A percentile compares a stretch with the other conserved stretches of the same genome.
Conservation (phyloP, 2,113 vertebrate genomes). For the Anarrhichthys ocellatus region DNA sequence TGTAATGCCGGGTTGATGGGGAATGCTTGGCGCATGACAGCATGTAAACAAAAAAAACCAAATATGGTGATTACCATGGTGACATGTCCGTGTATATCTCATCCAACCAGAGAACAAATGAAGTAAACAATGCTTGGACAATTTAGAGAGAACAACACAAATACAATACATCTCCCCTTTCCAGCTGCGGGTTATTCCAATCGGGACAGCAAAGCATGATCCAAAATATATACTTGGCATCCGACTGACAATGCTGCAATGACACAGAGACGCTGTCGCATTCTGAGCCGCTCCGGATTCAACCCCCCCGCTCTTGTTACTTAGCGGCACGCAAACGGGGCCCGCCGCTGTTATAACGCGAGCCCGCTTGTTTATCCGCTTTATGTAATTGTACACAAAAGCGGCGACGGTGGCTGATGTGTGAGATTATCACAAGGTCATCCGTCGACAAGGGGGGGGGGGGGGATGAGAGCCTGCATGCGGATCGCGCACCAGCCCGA, state of each 20-base stretch:
- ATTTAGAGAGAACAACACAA: slow-evolving; percentile 16
- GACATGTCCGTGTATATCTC: slow-evolving; percentile 66
- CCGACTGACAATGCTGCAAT: slow-evolving; percentile 41
- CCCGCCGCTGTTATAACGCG: slow-evolving; percentile 43
- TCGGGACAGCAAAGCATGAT: slow-evolving; percentile 43
- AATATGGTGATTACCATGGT: slow-evolving; percentile 80
- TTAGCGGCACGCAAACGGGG: slow-evolving; percentile 1
- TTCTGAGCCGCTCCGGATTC: neutral
- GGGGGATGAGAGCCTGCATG: slow-evolving; percentile 63
- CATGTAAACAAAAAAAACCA: slow-evolving; percentile 84
- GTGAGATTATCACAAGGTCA: slow-evolving; percentile 84
- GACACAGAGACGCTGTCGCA: slow-evolving; percentile 60
- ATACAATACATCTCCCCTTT: neutral
- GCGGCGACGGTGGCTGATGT: slow-evolving; percentile 71
- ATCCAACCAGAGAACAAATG: slow-evolving; percentile 64
- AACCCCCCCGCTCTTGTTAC: neutral
- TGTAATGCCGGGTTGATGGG: slow-evolving; percentile 75
- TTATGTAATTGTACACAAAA: slow-evolving; percentile 66
- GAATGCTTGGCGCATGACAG: slow-evolving; percentile 82
- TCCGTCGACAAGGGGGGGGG: slow-evolving; percentile 57
- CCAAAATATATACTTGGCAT: slow-evolving; percentile 28
- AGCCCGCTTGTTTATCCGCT: slow-evolving; percentile 67
- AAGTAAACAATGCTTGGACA: slow-evolving; percentile 49
- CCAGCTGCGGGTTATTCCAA: slow-evolving; percentile 24
- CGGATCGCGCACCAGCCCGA: slow-evolving; percentile 62